Evolutionary conservation across 2,113 vertebrate genomes (phyloP).

Genomic region (Sula dactylatra): DNA sequence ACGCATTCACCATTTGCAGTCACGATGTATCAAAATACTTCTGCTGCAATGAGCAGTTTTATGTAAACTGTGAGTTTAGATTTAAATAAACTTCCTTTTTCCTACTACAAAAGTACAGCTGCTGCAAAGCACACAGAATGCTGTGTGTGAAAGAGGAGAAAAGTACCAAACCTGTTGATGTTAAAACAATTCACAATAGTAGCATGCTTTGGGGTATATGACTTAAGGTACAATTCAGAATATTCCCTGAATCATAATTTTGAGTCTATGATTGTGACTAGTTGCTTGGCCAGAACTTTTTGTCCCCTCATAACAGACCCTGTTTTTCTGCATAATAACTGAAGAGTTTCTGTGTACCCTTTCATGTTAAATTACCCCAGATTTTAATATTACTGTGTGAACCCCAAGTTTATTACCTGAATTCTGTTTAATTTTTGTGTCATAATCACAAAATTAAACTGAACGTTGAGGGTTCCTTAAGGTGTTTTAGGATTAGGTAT

Average conservation of each 20-base stretch:
- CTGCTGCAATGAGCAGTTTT: not conserved
- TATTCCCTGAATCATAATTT: not conserved
- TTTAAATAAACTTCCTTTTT: constrained; percentile 38
- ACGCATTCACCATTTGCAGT: not conserved
- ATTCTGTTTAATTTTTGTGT: not conserved
- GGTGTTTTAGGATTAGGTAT: not conserved
- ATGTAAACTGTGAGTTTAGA: not conserved
- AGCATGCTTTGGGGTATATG: not conserved
- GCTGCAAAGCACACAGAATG: not conserved
- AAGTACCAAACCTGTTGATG: not conserved
- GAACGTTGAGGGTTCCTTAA: not conserved
- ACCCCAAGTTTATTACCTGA: not conserved
- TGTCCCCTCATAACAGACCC: not conserved
- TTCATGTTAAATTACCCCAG: not conserved
- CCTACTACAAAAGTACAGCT: not conserved
- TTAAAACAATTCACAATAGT: not conserved
- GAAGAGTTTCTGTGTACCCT: not conserved
- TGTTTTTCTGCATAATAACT: not conserved
- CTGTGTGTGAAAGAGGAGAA: not conserved
- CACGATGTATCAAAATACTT: not conserved
- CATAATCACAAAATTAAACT: not conserved
- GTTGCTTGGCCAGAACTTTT: not conserved
- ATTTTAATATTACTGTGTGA: not conserved
- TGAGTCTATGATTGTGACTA: not conserved
- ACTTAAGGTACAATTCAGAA: not conserved